Evolutionary conservation across 2,113 vertebrate species (phyloP), one percentile per base, ranked within the genome.

Genomic region (Ciconia maguari): DNA sequence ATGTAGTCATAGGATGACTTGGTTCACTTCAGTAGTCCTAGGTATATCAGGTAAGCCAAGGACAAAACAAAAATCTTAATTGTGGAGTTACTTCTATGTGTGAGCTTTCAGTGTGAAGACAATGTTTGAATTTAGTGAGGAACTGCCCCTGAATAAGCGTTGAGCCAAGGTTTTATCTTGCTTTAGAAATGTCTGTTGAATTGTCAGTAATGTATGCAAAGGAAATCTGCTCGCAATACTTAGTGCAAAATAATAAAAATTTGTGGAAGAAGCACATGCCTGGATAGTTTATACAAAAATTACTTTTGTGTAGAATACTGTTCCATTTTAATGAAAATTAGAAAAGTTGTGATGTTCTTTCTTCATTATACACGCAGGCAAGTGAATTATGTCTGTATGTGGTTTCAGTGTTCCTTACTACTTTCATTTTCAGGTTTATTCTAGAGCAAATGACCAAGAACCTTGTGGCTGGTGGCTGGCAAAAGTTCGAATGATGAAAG

Each of bases 401-500:
- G 49, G 49, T 84, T 68, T 76, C 66, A 26, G 2, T 89, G 41
- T 46, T 70, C 91, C 83, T 75, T 81, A 48, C 52, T 68, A 1
- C 49, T 66, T 49, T 9, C 1, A 48, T 58, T 95, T 72, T 68
- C 76, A 99, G 98, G 98, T 99, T 82, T 99, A 98, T 90, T 99
- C 98, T 75, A 97, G 98, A 97, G 98, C 98, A 95, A 99, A 99
- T 96, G 98, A 99, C 81, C 98, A 99, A 97, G 98, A 99, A 42
- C 98, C 98, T 44, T 99, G 98, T 98, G 98, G 98, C 77, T 99
- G 98, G 98, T 99, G 98, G 98, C 95, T 99, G 93, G 98, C 98
- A 77, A 98, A 98, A 98, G 98, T 99, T 96, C 98, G 98, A 91
- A 99, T 99, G 98, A 99, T 99, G 98, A 99, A 99, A 97, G 98